Percentiles rank a stretch among this genome's conserved stretches.
Evolutionary conservation across 2,888 invertebrate species (phyloP).

Genomic region (Neocrepidodera transversa): DNA sequence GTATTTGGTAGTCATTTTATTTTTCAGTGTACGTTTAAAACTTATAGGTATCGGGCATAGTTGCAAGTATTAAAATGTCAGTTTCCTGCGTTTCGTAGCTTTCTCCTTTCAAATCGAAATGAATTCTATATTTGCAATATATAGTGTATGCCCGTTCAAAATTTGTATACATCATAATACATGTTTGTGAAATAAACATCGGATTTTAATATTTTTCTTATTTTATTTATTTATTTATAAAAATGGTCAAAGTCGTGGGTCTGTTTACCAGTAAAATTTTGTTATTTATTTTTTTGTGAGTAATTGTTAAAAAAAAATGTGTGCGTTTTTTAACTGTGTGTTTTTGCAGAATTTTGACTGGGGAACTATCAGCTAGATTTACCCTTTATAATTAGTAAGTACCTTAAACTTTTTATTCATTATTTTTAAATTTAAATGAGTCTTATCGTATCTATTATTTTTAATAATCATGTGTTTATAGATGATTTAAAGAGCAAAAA

Average conservation of each 20-base stretch:
- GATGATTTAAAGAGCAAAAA: no score
- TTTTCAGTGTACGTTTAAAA: constrained; percentile 20
- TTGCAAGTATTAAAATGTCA: constrained; percentile 15
- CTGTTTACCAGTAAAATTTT: constrained; percentile 14
- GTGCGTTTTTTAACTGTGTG: constrained; percentile 1
- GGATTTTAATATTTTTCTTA: constrained; percentile 2
- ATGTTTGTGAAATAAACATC: constrained; percentile 11
- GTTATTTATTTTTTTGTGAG: constrained; percentile 24
- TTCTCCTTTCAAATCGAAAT: constrained; percentile 13
- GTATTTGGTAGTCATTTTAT: constrained; percentile 13
- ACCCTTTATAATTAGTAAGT: constrained; percentile 21
- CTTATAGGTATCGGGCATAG: constrained; percentile 10
- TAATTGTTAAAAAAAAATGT: not conserved
- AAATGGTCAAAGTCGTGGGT: constrained; percentile 8
- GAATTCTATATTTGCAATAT: constrained; percentile 19
- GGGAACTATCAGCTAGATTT: constrained; percentile 17
- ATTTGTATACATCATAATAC: constrained; percentile 12
- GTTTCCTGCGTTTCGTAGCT: constrained; percentile 24
- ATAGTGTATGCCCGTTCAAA: constrained; percentile 13
- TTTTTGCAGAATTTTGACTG: constrained; percentile 22
- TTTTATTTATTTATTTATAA: constrained; percentile 8
- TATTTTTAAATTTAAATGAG: no score
- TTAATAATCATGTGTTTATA: no score
- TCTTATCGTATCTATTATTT: no score
- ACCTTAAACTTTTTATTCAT: not conserved